Percentiles rank a stretch among this genome's conserved stretches.
Evolutionary conservation across 1,140 invertebrate genomes (phyloP).

Genomic region (Streblospio benedicti): DNA sequence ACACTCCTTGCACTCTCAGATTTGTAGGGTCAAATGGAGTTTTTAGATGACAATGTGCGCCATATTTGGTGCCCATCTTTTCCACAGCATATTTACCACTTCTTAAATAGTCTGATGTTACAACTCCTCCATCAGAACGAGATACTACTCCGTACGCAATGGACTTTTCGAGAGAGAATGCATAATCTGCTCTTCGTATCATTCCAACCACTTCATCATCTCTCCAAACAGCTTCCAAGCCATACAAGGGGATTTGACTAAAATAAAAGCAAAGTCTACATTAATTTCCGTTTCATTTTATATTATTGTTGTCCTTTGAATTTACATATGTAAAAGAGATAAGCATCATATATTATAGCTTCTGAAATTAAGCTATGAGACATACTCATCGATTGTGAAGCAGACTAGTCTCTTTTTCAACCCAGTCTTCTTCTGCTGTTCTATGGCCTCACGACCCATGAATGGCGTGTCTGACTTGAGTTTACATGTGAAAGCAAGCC

Average conservation of each 20-base stretch:
- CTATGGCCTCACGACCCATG: conserved; percentile 63
- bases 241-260: conserved; percentile 63
- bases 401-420: conserved; percentile 64
- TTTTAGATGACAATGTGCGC: conserved; percentile 59
- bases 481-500: conserved; percentile 64
- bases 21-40: conserved; percentile 72
- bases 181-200: conserved; percentile 70
- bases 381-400: conserved; percentile 63
- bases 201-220: conserved; percentile 68
- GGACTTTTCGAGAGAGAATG: conserved; percentile 60
- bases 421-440: conserved; percentile 56
- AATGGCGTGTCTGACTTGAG: conserved; percentile 63
- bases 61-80: conserved; percentile 62
- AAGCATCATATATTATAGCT: too few species aligned
- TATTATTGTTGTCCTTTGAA: too few species aligned
- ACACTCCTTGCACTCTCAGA: conserved; percentile 50
- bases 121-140: conserved; percentile 50
- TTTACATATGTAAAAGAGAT: too few species aligned
- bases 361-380: conserved; percentile 24
- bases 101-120: conserved; percentile 61
- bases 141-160: conserved; percentile 59
- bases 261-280: conserved; percentile 12
- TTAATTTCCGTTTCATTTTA: too few species aligned
- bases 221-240: conserved; percentile 72
- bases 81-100: conserved; percentile 70